A percentile compares a stretch with the other conserved stretches of the same genome.
Conservation (phyloP, 92 coral and sea anemone genomes). For the Epizoanthus scotinus region DNA sequence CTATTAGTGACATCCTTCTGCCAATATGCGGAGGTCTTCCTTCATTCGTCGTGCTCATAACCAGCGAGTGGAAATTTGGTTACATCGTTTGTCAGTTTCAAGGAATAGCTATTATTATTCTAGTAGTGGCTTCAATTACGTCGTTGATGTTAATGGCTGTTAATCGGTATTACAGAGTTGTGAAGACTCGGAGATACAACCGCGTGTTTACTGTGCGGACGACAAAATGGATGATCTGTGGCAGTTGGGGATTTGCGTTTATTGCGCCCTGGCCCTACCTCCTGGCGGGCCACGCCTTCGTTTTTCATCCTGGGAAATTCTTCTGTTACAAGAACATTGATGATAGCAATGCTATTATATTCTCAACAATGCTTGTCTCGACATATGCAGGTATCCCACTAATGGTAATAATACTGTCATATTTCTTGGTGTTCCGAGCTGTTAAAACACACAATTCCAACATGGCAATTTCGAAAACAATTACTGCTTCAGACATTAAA, state of each 20-base stretch:
- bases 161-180: slow-evolving; percentile 15
- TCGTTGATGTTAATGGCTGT: background rate
- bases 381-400: background rate
- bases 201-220: background rate
- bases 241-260: slow-evolving; percentile 2
- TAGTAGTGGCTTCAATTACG: background rate
- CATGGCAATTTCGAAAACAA: background rate
- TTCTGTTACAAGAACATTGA: slow-evolving; percentile 11
- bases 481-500: slow-evolving; percentile 8
- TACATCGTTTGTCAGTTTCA: background rate
- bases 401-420: background rate
- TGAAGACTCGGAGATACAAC: background rate
- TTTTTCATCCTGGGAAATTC: background rate
- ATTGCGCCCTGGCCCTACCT: slow-evolving; percentile 3
- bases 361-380: background rate
- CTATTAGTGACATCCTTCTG: background rate
- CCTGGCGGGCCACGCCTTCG: background rate
- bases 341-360: slow-evolving; percentile 1
- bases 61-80: slow-evolving; percentile 15
- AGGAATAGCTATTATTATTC: slow-evolving; percentile 2
- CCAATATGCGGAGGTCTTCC: background rate
- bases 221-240: slow-evolving; percentile 4
- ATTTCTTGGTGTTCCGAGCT: background rate
- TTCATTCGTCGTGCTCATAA: background rate
- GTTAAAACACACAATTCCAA: background rate